These are phyloP conservation scores for Poecilia wingei DNA, from an alignment of 2,797 vertebrate genomes.

Conservation along the genomic window DNA sequence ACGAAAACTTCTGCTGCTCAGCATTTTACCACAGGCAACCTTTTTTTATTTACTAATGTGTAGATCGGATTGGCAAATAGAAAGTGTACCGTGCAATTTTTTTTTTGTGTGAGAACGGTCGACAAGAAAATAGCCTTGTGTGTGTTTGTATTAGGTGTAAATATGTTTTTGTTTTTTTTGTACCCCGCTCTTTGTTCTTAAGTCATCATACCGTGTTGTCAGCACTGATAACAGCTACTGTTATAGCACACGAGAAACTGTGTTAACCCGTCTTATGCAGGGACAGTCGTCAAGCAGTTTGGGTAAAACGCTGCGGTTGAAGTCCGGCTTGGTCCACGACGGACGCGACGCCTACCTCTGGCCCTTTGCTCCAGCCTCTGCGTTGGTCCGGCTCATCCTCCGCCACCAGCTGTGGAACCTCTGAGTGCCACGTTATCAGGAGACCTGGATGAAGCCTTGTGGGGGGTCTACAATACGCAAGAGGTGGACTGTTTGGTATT, in stretches of 20 bases:
- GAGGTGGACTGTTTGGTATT: slow-evolving; percentile 19
- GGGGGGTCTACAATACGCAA: slow-evolving; percentile 5
- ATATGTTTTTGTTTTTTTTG: slow-evolving; percentile 9
- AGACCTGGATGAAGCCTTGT: slow-evolving; percentile 36
- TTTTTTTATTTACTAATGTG: slow-evolving; percentile 5
- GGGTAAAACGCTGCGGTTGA: background rate
- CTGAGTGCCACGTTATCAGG: slow-evolving; percentile 32
- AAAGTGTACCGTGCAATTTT: background rate
- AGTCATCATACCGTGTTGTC: background rate
- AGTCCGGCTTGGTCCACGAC: slow-evolving; percentile 6
- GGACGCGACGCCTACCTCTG: slow-evolving; percentile 33
- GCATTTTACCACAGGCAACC: slow-evolving; percentile 10
- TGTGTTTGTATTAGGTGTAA: slow-evolving; percentile 24
- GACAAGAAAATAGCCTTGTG: slow-evolving; percentile 13
- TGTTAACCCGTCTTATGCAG: slow-evolving; percentile 5
- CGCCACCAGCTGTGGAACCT: slow-evolving; percentile 38
- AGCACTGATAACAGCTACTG: slow-evolving; percentile 21
- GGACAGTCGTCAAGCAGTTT: background rate
- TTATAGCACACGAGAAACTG: background rate
- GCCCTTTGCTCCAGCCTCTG: slow-evolving; percentile 11
- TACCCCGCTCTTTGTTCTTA: background rate
- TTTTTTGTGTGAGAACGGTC: slow-evolving; percentile 7
- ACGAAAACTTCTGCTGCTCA: slow-evolving; percentile 26
- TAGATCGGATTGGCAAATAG: background rate
- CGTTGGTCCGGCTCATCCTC: slow-evolving; percentile 18